Conservation (phyloP, 2,888 invertebrate species). For the Timandra comae region DNA sequence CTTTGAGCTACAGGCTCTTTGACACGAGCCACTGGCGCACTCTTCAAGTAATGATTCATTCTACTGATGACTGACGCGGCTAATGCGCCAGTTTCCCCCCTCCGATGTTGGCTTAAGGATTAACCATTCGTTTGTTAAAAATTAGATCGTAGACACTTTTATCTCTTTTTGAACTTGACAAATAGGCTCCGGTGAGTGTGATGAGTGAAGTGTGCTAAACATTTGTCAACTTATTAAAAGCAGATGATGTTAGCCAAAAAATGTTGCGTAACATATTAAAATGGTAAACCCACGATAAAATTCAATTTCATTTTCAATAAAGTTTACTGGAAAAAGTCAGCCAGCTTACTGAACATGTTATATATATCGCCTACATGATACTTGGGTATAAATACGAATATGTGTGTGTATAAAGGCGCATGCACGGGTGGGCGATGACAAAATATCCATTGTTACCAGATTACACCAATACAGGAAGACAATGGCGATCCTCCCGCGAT, state of each 20-base stretch:
- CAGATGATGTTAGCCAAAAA: too few species aligned
- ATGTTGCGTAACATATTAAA: too few species aligned
- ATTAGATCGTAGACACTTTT: constrained; percentile 40
- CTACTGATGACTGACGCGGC: constrained; percentile 74
- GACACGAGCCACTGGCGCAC: constrained; percentile 75
- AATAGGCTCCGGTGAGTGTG: too few species aligned
- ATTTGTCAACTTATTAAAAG: too few species aligned
- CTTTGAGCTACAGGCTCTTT: constrained; percentile 73
- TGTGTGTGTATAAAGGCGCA: too few species aligned
- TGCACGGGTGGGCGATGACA: constrained; percentile 40
- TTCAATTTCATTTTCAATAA: too few species aligned
- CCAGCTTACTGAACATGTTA: too few species aligned
- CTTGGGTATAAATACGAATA: too few species aligned
- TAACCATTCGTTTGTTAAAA: constrained; percentile 42
- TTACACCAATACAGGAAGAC: constrained; percentile 48
- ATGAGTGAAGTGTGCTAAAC: too few species aligned
- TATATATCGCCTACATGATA: too few species aligned
- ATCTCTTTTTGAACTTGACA: constrained; percentile 2
- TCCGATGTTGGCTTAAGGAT: constrained; percentile 58
- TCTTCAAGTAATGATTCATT: constrained; percentile 77
- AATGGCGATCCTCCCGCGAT: constrained; percentile 37
- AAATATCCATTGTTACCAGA: constrained; percentile 44
- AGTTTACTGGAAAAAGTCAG: too few species aligned
- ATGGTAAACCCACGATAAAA: too few species aligned
- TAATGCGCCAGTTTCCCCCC: constrained; percentile 62